Evolutionary conservation across 2,797 vertebrate species (phyloP).

Genomic region (Coendou prehensilis): DNA sequence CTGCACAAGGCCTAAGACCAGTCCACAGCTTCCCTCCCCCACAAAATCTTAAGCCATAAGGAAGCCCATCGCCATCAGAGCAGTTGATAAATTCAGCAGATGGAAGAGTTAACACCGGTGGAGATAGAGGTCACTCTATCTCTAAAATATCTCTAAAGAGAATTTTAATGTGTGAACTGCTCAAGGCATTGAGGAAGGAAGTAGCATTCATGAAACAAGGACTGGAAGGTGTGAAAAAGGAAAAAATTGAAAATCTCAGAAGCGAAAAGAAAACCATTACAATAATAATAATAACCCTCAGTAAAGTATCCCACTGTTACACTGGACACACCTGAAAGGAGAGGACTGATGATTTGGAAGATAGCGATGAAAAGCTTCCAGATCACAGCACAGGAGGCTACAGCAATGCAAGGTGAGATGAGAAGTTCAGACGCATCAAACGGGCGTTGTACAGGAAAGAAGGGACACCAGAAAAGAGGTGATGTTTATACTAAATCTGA

Average conservation of each 20-base stretch:
- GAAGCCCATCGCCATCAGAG: constrained; percentile 3
- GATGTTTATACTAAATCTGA: background rate
- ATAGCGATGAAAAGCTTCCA: background rate
- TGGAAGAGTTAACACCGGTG: background rate
- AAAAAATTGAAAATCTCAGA: constrained; percentile 37
- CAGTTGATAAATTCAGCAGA: background rate
- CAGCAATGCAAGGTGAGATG: background rate
- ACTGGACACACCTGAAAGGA: background rate
- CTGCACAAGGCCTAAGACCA: background rate
- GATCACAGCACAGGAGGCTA: background rate
- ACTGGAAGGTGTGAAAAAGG: background rate
- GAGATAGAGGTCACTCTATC: background rate
- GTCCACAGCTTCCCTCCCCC: background rate
- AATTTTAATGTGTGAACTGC: background rate
- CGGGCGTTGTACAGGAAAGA: background rate
- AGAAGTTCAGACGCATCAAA: background rate
- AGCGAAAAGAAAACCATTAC: background rate
- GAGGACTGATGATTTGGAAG: background rate
- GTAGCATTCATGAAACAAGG: background rate
- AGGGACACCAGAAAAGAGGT: background rate
- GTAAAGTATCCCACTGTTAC: background rate
- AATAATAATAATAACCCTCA: background rate
- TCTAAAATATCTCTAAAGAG: background rate
- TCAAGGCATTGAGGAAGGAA: background rate
- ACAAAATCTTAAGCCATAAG: background rate